phyloP scores from a whole-genome alignment of 2,888 invertebrate genomes.

The Eudasyphora cyanicolor region DNA sequence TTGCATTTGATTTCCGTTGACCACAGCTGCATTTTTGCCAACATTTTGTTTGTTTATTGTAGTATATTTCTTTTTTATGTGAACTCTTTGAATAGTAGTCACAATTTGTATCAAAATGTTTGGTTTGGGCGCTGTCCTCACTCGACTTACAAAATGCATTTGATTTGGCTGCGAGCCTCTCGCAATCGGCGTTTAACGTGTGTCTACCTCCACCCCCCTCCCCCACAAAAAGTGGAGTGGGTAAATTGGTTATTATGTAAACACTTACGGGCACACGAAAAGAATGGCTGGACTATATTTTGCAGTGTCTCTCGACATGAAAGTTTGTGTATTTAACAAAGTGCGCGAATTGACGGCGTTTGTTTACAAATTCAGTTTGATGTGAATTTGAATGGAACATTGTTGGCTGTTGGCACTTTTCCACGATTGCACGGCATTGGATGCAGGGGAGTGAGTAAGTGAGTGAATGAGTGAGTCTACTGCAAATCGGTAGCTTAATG shows the following conservation, averaged over 20 bases:
- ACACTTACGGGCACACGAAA: slow-evolving; percentile 18
- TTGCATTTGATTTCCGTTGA: slow-evolving; percentile 4
- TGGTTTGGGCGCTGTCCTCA: slow-evolving; percentile 27
- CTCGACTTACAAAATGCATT: slow-evolving; percentile 27
- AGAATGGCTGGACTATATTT: slow-evolving; percentile 46
- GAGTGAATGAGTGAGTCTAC: too few relatives aligned
- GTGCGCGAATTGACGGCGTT: not conserved
- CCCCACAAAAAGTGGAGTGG: slow-evolving; percentile 46
- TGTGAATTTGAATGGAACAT: not conserved
- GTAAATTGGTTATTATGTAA: slow-evolving; percentile 56
- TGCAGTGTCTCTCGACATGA: slow-evolving; percentile 1
- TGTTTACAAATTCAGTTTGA: not conserved
- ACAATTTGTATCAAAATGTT: slow-evolving; percentile 38
- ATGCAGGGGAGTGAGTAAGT: not conserved
- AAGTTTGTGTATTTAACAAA: slow-evolving; percentile 12
- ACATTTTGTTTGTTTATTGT: slow-evolving; percentile 28
- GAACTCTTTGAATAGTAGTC: not conserved
- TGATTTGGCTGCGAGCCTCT: not conserved
- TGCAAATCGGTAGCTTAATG: not conserved
- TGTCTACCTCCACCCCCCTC: slow-evolving; percentile 43
- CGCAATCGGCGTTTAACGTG: slow-evolving; percentile 29
- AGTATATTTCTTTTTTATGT: not conserved
- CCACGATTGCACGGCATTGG: not conserved
- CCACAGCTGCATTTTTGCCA: slow-evolving; percentile 54
- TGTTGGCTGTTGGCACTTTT: not conserved